Conservation (phyloP, 35 echinoderm and acorn worm genomes). For the Holothuria glaberrima region DNA sequence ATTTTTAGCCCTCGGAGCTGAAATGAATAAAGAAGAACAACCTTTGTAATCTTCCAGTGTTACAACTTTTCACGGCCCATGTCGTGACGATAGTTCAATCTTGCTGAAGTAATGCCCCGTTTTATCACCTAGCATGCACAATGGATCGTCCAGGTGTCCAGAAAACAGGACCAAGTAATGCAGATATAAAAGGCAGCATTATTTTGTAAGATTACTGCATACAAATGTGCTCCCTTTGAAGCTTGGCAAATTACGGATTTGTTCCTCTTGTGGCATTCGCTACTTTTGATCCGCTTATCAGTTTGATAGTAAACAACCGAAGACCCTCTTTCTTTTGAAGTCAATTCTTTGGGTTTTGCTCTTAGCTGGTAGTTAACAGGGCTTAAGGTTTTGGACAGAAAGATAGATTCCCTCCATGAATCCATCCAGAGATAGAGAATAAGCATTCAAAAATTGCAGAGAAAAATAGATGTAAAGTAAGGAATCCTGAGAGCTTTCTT, state of each 20-base stretch:
- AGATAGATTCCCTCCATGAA: not conserved
- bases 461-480: too few relatives aligned
- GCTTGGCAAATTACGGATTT: conserved; percentile 16
- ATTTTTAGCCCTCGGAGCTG: not conserved
- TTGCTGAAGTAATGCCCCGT: conserved; percentile 6
- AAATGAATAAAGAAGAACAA: conserved; percentile 6
- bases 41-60: not conserved
- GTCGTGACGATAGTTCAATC: not conserved
- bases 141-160: conserved; percentile 30
- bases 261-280: conserved; percentile 5
- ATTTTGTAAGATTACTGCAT: conserved; percentile 35
- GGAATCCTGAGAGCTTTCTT: too few relatives aligned
- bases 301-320: conserved; percentile 40
- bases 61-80: conserved; percentile 12
- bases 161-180: conserved; percentile 1
- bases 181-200: conserved; percentile 16
- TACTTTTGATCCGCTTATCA: conserved; percentile 52
- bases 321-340: not conserved
- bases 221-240: conserved; percentile 37
- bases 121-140: conserved; percentile 33
- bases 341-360: conserved; percentile 18
- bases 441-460: too few relatives aligned
- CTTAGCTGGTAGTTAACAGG: conserved; percentile 47
- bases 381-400: not conserved
- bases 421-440: too few relatives aligned